Evolutionary conservation across 2,113 vertebrate genomes (phyloP).

Genomic region (Serilophus lunatus): DNA sequence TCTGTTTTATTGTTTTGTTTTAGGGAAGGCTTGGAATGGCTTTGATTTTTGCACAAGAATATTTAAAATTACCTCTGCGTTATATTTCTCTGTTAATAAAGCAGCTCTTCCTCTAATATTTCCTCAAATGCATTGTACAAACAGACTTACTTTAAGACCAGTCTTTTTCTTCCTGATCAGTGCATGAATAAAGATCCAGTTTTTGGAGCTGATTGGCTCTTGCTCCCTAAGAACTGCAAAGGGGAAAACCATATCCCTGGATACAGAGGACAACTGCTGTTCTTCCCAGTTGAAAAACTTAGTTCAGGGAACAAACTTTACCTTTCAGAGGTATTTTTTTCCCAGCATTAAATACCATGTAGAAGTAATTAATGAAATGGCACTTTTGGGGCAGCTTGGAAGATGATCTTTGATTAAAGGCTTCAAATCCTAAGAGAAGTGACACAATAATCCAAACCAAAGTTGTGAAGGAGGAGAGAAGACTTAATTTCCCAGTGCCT

Average conservation of each 20-base stretch:
- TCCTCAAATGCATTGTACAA: background rate
- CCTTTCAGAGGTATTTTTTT: background rate
- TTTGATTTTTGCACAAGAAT: background rate
- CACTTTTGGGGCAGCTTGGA: background rate
- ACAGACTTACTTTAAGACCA: background rate
- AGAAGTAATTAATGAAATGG: background rate
- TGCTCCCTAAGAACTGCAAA: background rate
- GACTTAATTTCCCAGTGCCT: background rate
- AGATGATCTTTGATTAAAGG: background rate
- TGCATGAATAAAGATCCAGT: background rate
- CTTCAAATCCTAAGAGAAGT: background rate
- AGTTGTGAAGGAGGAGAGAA: background rate
- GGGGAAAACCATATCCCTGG: background rate
- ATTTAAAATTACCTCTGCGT: background rate
- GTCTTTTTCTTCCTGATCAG: background rate
- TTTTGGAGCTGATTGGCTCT: background rate
- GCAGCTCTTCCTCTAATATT: background rate
- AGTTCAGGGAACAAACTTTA: background rate
- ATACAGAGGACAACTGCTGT: background rate
- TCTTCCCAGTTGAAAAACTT: background rate
- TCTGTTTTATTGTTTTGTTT: background rate
- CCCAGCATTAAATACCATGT: fast-evolving
- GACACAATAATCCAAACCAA: background rate
- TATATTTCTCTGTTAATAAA: background rate
- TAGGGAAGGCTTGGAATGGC: background rate